phyloP scores from a whole-genome alignment of 2,888 invertebrate species.

The Drosophila phalerata region DNA sequence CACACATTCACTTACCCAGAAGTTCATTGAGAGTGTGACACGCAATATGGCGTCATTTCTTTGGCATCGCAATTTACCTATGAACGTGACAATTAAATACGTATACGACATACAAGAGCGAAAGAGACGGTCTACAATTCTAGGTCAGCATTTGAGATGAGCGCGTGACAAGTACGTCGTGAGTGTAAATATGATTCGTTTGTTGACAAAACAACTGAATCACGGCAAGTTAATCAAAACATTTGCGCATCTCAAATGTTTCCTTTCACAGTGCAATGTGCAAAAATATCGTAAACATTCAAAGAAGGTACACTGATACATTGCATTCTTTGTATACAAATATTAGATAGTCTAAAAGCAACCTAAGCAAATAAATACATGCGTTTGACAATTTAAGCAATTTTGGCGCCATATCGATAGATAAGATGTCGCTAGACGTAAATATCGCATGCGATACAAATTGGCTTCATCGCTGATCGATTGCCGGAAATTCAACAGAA shows the following conservation, averaged over 20 bases:
- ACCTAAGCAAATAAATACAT: conserved; percentile 37
- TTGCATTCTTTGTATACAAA: conserved; percentile 1
- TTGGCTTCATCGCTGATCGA: conserved; percentile 57
- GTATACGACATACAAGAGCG: conserved; percentile 40
- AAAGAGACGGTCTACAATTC: conserved; percentile 39
- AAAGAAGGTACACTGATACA: not conserved
- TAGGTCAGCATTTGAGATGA: conserved; percentile 66
- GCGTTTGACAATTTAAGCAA: conserved; percentile 56
- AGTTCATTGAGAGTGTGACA: conserved; percentile 42
- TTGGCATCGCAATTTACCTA: conserved; percentile 57
- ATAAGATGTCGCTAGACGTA: conserved; percentile 40
- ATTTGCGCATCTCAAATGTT: conserved; percentile 32
- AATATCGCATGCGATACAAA: conserved; percentile 54
- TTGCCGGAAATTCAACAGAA: conserved; percentile 52
- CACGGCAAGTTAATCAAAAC: conserved; percentile 16
- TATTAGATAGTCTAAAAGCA: conserved; percentile 3
- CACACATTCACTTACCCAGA: conserved; percentile 1
- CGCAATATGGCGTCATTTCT: conserved; percentile 76
- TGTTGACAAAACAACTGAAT: not conserved
- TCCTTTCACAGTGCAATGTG: not conserved
- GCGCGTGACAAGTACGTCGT: conserved; percentile 48
- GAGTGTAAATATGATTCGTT: conserved; percentile 4
- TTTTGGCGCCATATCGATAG: conserved; percentile 10
- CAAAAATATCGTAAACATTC: not conserved
- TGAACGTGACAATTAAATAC: conserved; percentile 73